phyloP scores from a whole-genome alignment of 2,797 vertebrate genomes.

The Scarus forsteni region DNA sequence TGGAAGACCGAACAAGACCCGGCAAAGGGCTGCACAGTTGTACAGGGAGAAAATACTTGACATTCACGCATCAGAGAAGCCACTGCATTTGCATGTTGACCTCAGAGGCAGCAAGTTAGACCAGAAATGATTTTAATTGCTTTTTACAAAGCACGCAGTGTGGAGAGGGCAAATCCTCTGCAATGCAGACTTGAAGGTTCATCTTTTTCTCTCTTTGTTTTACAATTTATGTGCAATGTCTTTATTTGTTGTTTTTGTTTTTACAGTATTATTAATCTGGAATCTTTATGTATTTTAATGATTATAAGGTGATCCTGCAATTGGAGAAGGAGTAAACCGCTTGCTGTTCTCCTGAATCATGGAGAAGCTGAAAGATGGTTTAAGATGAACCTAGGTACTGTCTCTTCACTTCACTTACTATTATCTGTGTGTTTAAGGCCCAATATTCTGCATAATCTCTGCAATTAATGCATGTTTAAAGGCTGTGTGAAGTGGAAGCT shows the following conservation, averaged over 20 bases:
- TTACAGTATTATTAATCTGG: background rate
- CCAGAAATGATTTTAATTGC: background rate
- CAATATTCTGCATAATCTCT: too few relatives aligned
- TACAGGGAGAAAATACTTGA: background rate
- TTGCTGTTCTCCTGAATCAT: background rate
- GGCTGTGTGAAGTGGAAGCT: too few relatives aligned
- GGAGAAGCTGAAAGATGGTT: background rate
- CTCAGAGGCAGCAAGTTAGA: background rate
- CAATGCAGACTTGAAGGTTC: background rate
- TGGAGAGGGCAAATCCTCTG: background rate
- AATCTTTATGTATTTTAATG: background rate
- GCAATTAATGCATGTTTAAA: too few relatives aligned
- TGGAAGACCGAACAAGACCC: background rate
- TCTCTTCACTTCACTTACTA: background rate
- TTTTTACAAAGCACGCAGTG: background rate
- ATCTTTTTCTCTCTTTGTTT: background rate
- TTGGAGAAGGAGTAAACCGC: background rate
- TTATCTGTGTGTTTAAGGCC: too few relatives aligned
- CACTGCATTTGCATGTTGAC: background rate
- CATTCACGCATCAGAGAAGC: background rate
- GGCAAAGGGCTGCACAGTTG: background rate
- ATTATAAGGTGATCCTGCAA: background rate
- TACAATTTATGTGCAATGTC: background rate
- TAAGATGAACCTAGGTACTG: background rate
- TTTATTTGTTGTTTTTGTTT: background rate